Conservation (phyloP, 2,113 vertebrate genomes). For the Hippocampus comes region DNA sequence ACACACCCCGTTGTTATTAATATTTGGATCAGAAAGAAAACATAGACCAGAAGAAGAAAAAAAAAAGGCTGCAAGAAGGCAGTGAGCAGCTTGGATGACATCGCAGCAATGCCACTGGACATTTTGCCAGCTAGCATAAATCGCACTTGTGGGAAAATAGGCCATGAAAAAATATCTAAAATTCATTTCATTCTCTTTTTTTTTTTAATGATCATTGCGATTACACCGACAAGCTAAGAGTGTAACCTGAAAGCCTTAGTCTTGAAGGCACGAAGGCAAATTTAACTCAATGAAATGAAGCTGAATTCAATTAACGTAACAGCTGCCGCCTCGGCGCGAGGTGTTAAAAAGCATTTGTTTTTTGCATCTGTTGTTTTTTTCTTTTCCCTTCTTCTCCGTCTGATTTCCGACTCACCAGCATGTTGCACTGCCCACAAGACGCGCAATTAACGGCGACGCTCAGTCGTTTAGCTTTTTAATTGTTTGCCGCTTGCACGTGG, state of each 20-base stretch:
- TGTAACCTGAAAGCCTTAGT: neutral
- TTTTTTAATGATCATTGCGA: neutral
- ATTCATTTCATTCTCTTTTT: no score
- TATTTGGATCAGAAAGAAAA: neutral
- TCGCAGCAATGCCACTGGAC: neutral
- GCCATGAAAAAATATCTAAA: no score
- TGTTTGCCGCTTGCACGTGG: constrained; percentile 4
- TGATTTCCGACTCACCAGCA: neutral
- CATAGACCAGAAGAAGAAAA: neutral
- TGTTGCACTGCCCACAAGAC: neutral
- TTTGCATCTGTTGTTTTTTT: neutral
- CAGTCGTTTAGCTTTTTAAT: constrained; percentile 26
- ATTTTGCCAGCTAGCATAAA: no score
- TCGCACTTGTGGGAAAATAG: no score
- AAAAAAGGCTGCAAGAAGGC: no score
- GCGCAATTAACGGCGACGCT: constrained; percentile 3
- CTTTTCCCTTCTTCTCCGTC: neutral
- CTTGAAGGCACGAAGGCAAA: neutral
- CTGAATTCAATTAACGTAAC: neutral
- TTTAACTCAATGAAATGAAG: neutral
- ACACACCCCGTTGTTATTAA: neutral
- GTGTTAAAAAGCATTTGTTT: neutral
- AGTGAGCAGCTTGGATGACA: no score
- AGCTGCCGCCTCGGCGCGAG: neutral
- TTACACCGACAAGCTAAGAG: neutral